Conservation (phyloP, 2,113 vertebrate species). For the Melanotaenia duboulayi region DNA sequence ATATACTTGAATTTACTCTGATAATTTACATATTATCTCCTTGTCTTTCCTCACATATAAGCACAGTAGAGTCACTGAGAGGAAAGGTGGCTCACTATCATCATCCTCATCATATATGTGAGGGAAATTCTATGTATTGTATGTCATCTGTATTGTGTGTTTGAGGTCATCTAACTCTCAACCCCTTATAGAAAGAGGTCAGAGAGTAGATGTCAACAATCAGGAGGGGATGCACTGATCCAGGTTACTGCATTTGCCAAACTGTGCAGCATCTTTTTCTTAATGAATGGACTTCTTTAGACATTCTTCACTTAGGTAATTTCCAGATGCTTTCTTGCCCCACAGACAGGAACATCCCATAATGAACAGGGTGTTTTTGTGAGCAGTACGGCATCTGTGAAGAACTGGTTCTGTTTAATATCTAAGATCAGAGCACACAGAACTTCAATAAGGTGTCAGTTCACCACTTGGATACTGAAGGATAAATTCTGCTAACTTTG, state of each 20-base stretch:
- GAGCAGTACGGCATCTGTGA: slow-evolving; percentile 24
- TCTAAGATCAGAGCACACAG: slow-evolving; percentile 13
- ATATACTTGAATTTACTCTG: background rate
- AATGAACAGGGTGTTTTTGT: slow-evolving; percentile 37
- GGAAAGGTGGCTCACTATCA: background rate
- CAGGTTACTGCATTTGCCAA: slow-evolving; percentile 24
- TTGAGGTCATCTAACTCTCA: slow-evolving; percentile 24
- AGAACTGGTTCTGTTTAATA: slow-evolving; percentile 7
- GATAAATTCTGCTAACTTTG: no score
- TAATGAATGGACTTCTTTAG: slow-evolving; percentile 28
- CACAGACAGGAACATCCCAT: slow-evolving; percentile 43
- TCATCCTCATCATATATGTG: slow-evolving; percentile 10
- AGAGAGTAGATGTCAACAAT: slow-evolving; percentile 23
- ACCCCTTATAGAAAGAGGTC: slow-evolving; percentile 11
- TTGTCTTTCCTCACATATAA: background rate
- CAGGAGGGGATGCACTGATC: slow-evolving; percentile 12
- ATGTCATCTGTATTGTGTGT: background rate
- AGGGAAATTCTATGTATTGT: background rate
- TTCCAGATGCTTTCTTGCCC: slow-evolving; percentile 44
- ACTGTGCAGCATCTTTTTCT: background rate
- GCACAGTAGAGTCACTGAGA: background rate
- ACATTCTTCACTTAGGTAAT: slow-evolving; percentile 26
- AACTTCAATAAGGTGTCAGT: background rate
- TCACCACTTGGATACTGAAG: background rate
- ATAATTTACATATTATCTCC: background rate